These are phyloP conservation scores for Sylvia atricapilla DNA, from an alignment of 2,113 vertebrate genomes.

Conservation along the genomic window DNA sequence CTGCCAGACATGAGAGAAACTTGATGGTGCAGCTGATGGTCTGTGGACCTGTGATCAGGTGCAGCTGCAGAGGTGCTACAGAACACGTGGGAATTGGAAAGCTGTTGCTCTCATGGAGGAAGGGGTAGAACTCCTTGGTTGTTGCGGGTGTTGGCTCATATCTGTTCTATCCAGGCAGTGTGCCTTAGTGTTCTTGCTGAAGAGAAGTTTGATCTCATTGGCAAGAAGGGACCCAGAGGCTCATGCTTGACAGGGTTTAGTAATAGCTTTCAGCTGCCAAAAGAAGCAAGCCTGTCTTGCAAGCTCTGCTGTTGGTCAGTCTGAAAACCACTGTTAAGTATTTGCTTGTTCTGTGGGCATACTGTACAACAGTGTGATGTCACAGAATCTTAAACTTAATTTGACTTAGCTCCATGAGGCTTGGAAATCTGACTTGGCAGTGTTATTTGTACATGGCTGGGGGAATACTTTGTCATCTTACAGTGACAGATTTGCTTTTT, in stretches of 20 bases:
- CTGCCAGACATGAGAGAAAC: neutral
- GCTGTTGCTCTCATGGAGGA: neutral
- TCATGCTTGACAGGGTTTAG: neutral
- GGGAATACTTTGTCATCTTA: rapidly evolving
- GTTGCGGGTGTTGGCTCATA: neutral
- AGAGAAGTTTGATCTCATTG: neutral
- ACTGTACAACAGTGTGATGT: neutral
- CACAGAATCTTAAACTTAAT: neutral
- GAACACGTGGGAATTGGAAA: neutral
- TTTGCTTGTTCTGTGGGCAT: neutral
- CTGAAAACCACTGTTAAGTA: neutral
- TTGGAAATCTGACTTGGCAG: neutral
- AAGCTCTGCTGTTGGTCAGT: neutral
- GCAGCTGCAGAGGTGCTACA: neutral
- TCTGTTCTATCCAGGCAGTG: neutral
- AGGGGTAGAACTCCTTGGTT: neutral
- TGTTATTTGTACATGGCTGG: rapidly evolving
- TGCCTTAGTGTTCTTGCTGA: neutral
- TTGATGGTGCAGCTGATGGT: neutral
- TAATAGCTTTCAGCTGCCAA: neutral
- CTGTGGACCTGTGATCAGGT: neutral
- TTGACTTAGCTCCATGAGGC: neutral
- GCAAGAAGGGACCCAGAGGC: neutral
- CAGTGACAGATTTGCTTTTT: neutral
- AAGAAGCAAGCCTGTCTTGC: neutral